Evolutionary conservation across 2,797 vertebrate genomes (phyloP), one percentile per base, ranked within the genome.

Genomic region (Notolepis coatsorum): DNA sequence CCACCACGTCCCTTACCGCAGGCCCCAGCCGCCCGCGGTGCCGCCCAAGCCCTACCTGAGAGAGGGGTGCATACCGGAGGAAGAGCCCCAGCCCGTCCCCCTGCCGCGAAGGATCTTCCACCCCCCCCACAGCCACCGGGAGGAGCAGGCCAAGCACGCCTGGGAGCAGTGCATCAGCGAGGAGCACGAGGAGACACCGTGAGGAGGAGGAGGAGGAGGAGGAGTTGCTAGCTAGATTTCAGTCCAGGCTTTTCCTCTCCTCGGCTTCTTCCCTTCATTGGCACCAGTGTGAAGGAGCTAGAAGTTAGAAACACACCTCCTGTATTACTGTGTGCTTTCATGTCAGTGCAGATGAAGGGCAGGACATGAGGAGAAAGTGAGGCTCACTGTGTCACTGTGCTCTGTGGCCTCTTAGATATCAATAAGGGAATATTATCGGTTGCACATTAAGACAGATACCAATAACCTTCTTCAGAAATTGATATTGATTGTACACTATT

Each of bases 111-210:
- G 97, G 90, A 94, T 94, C 87, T 95, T 96, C 60, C 94, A 97
- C 42, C 94, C 96, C 0, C 91, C 93, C 13, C 93, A 95, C 21
- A 91, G 89, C 53, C 90, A 87, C 79, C 94, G 96, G 75, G 96
- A 98, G 7, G 96, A 97, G 60, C 95, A 94, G 77, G 95, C 94
- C 61, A 96, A 96, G 79, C 94, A 96, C 63, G 89, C 95, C 4
- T 99, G 97, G 97, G 96, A 98, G 88, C 96, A 97, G 4, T 92
- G 96, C 88, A 96, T 97, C 86, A 92, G 92, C 0, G 96, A 98
- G 85, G 96, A 96, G 88, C 96, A 95, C 70, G 89, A 85, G 75
- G 84, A 89, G 75, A 47, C 84, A 0, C 88, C 89, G 76, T 91
- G 85, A 89, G 57, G 63, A 23, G 45, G 28, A n/a, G 7, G 37